Conservation (phyloP, 1,140 invertebrate species). For the Aphidius ervi region DNA sequence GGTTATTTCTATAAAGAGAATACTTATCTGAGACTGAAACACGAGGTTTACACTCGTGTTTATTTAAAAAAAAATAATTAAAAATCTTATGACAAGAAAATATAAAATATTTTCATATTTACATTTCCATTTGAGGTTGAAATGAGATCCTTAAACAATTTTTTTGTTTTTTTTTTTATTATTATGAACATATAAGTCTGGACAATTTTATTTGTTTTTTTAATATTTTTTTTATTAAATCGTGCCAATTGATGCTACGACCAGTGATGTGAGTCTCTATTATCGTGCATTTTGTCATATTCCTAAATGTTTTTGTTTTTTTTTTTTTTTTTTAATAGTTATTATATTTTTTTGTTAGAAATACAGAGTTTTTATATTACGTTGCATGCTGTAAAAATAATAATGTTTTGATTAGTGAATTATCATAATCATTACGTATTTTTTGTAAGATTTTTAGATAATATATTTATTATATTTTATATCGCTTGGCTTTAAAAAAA, state of each 20-base stretch:
- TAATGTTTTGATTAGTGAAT: background rate
- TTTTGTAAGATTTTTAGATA: slow-evolving; percentile 12
- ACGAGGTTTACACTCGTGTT: no score
- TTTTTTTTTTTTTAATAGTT: slow-evolving; percentile 8
- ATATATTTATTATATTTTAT: background rate
- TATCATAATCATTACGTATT: slow-evolving; percentile 7
- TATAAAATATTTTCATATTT: no score
- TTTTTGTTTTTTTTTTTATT: no score
- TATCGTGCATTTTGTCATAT: background rate
- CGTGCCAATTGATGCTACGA: slow-evolving; percentile 9
- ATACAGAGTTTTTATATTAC: slow-evolving; percentile 26
- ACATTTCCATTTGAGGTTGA: no score
- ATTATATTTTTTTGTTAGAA: slow-evolving; percentile 22
- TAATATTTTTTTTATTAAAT: slow-evolving; percentile 7
- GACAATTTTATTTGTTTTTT: background rate
- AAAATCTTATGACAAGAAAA: no score
- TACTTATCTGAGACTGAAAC: no score
- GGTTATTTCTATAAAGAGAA: no score
- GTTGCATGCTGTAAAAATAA: slow-evolving; percentile 27
- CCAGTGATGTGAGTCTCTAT: background rate
- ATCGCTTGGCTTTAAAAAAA: no score
- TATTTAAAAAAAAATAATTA: no score
- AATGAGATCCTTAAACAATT: no score
- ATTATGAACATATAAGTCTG: no score
- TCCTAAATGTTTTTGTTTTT: slow-evolving; percentile 8